phyloP scores from a whole-genome alignment of 2,113 vertebrate species.

The Balaeniceps rex region DNA sequence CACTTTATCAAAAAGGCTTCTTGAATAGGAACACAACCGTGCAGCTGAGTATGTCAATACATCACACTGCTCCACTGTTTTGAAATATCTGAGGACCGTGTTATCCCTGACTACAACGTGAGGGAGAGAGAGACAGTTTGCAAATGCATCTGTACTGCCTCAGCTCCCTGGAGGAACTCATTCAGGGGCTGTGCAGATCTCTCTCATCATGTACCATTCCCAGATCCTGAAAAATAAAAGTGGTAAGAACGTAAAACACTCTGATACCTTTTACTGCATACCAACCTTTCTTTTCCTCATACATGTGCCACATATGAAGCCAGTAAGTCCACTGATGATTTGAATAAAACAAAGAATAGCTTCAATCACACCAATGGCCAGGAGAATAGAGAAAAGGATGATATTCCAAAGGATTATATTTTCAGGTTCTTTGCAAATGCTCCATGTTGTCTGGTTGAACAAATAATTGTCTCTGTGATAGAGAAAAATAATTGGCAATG shows the following conservation, averaged over 20 bases:
- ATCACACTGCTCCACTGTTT: background rate
- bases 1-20: background rate
- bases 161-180: background rate
- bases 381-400: constrained; percentile 79
- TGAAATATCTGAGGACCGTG: background rate
- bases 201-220: background rate
- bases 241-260: background rate
- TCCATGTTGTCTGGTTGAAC: constrained; percentile 72
- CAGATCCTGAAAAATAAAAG: background rate
- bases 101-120: background rate
- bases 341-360: constrained; percentile 79
- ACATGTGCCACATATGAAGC: constrained; percentile 81
- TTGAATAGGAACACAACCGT: background rate
- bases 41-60: background rate
- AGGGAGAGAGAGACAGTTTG: background rate
- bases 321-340: constrained; percentile 77
- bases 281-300: constrained; percentile 60
- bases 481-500: background rate
- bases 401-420: constrained; percentile 79
- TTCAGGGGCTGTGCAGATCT: background rate
- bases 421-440: constrained; percentile 65
- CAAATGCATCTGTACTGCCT: background rate
- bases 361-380: constrained; percentile 73
- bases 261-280: background rate
- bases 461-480: constrained; percentile 74